These are phyloP conservation scores for Berghia stephanieae DNA, from an alignment of 1,140 invertebrate species.

Conservation along the genomic window DNA sequence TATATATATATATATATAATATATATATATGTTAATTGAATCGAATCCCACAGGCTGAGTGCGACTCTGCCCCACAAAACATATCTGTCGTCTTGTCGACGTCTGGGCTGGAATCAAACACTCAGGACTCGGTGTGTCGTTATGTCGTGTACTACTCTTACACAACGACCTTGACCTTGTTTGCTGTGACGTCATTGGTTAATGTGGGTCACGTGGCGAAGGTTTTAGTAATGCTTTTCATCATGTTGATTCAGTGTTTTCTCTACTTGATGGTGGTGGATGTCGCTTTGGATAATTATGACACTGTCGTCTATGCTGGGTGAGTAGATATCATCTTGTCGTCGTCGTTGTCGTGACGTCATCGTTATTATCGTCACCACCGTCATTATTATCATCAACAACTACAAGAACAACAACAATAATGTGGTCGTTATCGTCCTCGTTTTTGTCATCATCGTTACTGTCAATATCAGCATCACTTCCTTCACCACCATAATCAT, in stretches of 20 bases:
- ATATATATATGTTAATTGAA: too few relatives aligned
- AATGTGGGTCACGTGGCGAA: slow-evolving; percentile 78
- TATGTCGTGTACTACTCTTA: slow-evolving; percentile 81
- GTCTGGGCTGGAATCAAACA: too few relatives aligned
- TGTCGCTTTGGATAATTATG: slow-evolving; percentile 67
- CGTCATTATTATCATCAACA: too few relatives aligned
- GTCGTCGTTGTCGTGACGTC: not conserved
- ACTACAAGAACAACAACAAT: too few relatives aligned
- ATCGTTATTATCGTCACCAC: too few relatives aligned
- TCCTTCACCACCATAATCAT: too few relatives aligned
- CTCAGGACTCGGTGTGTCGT: slow-evolving; percentile 27
- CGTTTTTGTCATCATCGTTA: too few relatives aligned
- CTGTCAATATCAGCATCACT: too few relatives aligned
- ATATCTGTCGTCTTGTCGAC: slow-evolving; percentile 19
- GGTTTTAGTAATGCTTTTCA: slow-evolving; percentile 72
- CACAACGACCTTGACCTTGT: slow-evolving; percentile 76
- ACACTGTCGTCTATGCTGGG: slow-evolving; percentile 29
- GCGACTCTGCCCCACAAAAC: not conserved
- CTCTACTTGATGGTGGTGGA: slow-evolving; percentile 74
- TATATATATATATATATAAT: too few relatives aligned
- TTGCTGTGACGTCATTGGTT: slow-evolving; percentile 78
- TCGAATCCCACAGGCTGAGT: slow-evolving; percentile 24
- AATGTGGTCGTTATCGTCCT: too few relatives aligned
- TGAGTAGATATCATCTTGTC: not conserved
- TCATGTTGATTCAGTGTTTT: slow-evolving; percentile 73